A percentile compares a stretch with the other conserved stretches of the same genome.
Evolutionary conservation across 1,140 invertebrate genomes (phyloP).

Genomic region (Steinernema feltiae): DNA sequence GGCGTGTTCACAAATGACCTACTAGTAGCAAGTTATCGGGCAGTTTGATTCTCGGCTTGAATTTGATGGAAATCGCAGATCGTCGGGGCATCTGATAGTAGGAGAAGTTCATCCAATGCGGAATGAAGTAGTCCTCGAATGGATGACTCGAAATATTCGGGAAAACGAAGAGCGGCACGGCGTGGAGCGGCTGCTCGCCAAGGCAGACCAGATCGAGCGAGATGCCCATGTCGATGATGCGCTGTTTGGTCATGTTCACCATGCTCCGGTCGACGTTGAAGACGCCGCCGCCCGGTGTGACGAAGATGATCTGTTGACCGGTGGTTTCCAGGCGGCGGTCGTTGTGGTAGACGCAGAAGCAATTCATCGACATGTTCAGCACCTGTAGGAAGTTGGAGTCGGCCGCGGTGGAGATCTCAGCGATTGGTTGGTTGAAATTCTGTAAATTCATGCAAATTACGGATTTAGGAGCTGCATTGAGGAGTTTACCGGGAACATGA

Average conservation of each 20-base stretch:
- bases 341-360: slow-evolving; percentile 95
- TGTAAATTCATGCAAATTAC: neutral
- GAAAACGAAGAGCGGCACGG: slow-evolving; percentile 83
- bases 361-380: slow-evolving; percentile 59
- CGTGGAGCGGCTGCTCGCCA: slow-evolving; percentile 96
- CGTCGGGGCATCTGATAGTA: slow-evolving; percentile 39
- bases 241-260: slow-evolving; percentile 94
- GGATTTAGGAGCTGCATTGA: too few relatives aligned
- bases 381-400: slow-evolving; percentile 97
- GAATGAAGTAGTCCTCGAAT: slow-evolving; percentile 56
- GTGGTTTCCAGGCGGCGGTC: slow-evolving; percentile 96
- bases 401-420: slow-evolving; percentile 82
- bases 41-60: slow-evolving; percentile 32
- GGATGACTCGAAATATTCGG: slow-evolving; percentile 60
- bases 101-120: slow-evolving; percentile 57
- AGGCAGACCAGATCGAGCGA: slow-evolving; percentile 79
- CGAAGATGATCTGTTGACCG: slow-evolving; percentile 85
- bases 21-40: slow-evolving; percentile 19
- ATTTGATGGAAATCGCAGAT: slow-evolving; percentile 25
- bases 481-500: too few relatives aligned
- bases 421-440: slow-evolving; percentile 68
- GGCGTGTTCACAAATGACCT: neutral
- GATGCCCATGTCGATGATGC: slow-evolving; percentile 90
- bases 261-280: slow-evolving; percentile 89
- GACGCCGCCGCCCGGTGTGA: slow-evolving; percentile 93